phyloP scores from a whole-genome alignment of 2,888 invertebrate genomes.

The Homarus gammarus region DNA sequence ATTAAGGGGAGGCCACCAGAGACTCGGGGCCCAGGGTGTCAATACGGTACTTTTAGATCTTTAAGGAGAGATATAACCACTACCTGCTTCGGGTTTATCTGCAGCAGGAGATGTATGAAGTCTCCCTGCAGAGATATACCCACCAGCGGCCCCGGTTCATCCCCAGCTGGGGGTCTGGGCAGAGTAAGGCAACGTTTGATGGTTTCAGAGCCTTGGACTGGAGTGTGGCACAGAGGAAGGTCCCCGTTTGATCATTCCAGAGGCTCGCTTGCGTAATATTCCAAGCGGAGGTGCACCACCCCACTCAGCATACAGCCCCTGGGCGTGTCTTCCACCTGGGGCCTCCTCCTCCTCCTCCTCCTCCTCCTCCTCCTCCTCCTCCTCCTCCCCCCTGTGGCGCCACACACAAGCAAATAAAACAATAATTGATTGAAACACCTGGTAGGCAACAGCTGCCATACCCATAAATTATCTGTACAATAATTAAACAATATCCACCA shows the following conservation, averaged over 20 bases:
- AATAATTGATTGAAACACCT: conserved; percentile 14
- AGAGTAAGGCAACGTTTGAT: conserved; percentile 56
- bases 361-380: background rate
- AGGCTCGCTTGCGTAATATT: conserved; percentile 63
- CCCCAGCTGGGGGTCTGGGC: conserved; percentile 37
- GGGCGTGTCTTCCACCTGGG: conserved; percentile 13
- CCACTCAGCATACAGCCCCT: conserved; percentile 48
- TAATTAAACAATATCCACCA: too few relatives aligned
- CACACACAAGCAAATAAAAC: background rate
- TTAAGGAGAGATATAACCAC: too few relatives aligned
- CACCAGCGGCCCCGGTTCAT: conserved; percentile 26
- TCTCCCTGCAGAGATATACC: background rate
- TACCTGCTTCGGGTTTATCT: too few relatives aligned
- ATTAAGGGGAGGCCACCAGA: too few relatives aligned
- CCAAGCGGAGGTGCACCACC: conserved; percentile 40
- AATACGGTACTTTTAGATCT: too few relatives aligned
- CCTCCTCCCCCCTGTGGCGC: background rate
- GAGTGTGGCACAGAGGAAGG: conserved; percentile 57
- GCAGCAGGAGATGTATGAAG: too few relatives aligned
- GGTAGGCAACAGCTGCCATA: conserved; percentile 10
- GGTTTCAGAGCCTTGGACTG: conserved; percentile 37
- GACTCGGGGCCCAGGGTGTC: too few relatives aligned
- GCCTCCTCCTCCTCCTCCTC: conserved; percentile 2
- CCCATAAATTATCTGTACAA: too few relatives aligned
- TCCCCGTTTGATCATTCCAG: conserved; percentile 65